These are phyloP conservation scores for Drosophila paramelanica DNA, from an alignment of 2,888 invertebrate species.

Conservation along the genomic window DNA sequence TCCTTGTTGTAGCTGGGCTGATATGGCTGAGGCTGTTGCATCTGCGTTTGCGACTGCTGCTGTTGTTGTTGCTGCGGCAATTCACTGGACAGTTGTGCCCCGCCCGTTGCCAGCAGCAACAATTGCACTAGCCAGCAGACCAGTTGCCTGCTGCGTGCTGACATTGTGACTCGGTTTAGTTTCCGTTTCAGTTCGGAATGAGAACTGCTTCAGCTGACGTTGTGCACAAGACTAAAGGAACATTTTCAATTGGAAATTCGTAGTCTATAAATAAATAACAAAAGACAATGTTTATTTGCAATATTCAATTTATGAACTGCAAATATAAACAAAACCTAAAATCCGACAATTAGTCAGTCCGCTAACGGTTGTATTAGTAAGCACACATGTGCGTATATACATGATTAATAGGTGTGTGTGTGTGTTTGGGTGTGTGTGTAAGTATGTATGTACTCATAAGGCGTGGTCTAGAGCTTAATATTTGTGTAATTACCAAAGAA, in stretches of 20 bases:
- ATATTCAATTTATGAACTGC: conserved; percentile 42
- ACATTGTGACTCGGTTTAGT: conserved; percentile 57
- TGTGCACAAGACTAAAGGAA: conserved; percentile 65
- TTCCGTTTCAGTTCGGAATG: conserved; percentile 23
- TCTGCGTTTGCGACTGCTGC: conserved; percentile 20
- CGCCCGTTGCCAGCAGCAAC: conserved; percentile 42
- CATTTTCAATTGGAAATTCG: conserved; percentile 59
- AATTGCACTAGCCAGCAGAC: conserved; percentile 28
- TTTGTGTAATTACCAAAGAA: conserved; percentile 9
- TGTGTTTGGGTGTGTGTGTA: conserved; percentile 27
- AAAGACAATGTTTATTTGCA: conserved; percentile 56
- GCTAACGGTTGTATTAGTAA: conserved; percentile 36
- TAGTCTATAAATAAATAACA: conserved; percentile 58
- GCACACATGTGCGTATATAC: conserved; percentile 22
- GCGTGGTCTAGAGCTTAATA: conserved; percentile 57
- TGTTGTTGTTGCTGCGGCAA: conserved; percentile 42
- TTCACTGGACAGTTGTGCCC: conserved; percentile 46
- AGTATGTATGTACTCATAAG: conserved; percentile 39
- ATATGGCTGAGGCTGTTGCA: conserved; percentile 63
- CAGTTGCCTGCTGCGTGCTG: conserved; percentile 27
- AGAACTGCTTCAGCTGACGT: conserved; percentile 45
- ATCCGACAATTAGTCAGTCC: conserved; percentile 15
- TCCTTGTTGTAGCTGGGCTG: conserved; percentile 80
- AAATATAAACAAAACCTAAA: conserved; percentile 58
- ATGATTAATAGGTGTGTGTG: conserved; percentile 4